Conservation (phyloP, 2,113 vertebrate species). For the Bostrychus sinensis region DNA sequence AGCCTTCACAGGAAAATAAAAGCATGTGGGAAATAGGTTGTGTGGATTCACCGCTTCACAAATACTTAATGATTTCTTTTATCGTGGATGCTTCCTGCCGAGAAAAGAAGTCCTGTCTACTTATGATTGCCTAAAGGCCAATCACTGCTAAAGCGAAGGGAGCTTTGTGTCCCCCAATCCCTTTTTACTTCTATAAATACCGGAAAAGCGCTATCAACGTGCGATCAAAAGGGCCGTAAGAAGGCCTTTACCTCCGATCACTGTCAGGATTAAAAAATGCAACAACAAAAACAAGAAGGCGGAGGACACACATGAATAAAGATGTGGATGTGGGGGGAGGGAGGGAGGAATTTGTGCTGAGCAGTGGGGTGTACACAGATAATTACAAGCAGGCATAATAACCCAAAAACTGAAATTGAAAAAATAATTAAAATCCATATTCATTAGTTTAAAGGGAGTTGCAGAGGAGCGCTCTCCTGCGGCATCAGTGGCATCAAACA, state of each 20-base stretch:
- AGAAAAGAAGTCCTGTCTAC: conserved; percentile 2
- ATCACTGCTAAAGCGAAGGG: not conserved
- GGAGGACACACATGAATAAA: conserved; percentile 11
- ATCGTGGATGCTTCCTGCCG: not conserved
- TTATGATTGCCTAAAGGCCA: conserved; percentile 11
- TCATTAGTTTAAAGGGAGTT: conserved; percentile 44
- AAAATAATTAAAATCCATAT: conserved; percentile 53
- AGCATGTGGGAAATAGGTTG: not conserved
- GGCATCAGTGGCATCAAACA: conserved; percentile 3
- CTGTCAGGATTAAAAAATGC: conserved; percentile 7
- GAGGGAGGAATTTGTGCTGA: not conserved
- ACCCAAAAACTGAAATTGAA: conserved; percentile 43
- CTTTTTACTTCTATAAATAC: conserved; percentile 13
- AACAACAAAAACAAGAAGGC: conserved; percentile 5
- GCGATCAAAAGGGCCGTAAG: conserved; percentile 26
- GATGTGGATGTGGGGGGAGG: not conserved
- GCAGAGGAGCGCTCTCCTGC: conserved; percentile 1
- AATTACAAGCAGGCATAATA: conserved; percentile 47
- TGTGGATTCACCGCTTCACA: conserved; percentile 5
- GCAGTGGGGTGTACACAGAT: conserved; percentile 31
- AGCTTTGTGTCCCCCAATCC: not conserved
- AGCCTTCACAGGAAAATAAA: not conserved
- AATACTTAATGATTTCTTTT: conserved; percentile 17
- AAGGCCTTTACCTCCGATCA: not conserved
- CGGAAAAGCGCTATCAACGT: conserved; percentile 10